Evolutionary conservation across 1,140 invertebrate species (phyloP).

Genomic region (Anoplophora glabripennis): DNA sequence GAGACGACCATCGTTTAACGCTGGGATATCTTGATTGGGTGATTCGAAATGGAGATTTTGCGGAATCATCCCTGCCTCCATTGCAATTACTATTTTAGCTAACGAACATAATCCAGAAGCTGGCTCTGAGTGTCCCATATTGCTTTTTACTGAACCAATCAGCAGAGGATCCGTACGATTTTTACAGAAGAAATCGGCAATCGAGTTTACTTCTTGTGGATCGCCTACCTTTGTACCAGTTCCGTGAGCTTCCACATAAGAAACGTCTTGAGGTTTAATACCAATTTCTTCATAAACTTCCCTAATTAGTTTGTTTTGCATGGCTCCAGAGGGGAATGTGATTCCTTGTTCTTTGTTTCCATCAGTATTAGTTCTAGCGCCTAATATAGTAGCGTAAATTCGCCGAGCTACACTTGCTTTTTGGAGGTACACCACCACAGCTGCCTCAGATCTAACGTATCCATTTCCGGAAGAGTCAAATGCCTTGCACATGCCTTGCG

Average conservation of each 20-base stretch:
- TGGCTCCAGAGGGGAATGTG: constrained; percentile 83
- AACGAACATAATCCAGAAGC: constrained; percentile 88
- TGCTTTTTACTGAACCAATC: constrained; percentile 95
- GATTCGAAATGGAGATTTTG: constrained; percentile 84
- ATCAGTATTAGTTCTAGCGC: constrained; percentile 86
- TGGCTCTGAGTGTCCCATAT: constrained; percentile 96
- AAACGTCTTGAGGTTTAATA: constrained; percentile 76
- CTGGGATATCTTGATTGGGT: constrained; percentile 88
- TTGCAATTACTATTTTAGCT: constrained; percentile 86
- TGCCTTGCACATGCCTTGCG: constrained; percentile 87
- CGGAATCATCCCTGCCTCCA: constrained; percentile 85
- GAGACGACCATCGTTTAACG: constrained; percentile 78
- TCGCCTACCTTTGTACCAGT: constrained; percentile 94
- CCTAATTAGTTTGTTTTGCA: constrained; percentile 83
- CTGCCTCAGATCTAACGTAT: constrained; percentile 89
- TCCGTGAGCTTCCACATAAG: constrained; percentile 93
- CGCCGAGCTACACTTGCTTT: constrained; percentile 70
- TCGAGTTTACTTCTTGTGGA: constrained; percentile 93
- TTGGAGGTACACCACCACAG: constrained; percentile 79
- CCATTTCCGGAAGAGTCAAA: constrained; percentile 90
- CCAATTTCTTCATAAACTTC: constrained; percentile 81
- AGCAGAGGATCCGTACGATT: constrained; percentile 75
- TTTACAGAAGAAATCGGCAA: constrained; percentile 88
- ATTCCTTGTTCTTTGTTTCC: constrained; percentile 87
- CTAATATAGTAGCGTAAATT: constrained; percentile 82